Base-by-base conservation (phyloP, 1,140 invertebrate species). In the Drosophila santomea region DNA sequence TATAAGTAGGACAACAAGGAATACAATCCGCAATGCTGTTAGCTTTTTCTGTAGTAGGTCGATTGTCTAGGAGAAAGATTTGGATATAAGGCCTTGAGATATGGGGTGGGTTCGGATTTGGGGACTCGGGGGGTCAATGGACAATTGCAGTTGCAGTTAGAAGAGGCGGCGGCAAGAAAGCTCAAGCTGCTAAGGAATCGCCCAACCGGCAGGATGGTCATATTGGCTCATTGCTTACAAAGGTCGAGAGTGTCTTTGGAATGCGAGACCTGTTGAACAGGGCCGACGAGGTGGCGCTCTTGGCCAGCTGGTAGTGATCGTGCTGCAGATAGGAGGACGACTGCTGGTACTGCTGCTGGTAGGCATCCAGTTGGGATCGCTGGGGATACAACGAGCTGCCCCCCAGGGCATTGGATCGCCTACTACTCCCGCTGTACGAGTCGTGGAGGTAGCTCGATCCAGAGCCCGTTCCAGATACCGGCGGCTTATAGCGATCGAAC, bases 191-290 rank as follows among this genome's bases (percentile, higher is more conserved):
- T 41, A 44, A 66, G 35, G 47, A 43, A 69, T 32, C 51, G 17
- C 45, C 60, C 20, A 61, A 38, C 38, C 39, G 35, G 38, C 28
- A 12, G n/a, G 7, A 25, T 50, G 55, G 25, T 52, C 41, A 20
- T 47, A 28, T 20, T 17, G 78, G 38, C 52, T 66, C 51, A 41
- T 55, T 63, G 86, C 92, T 92, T 92, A 92, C 92, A 92, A 92
- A 92, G 74, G 92, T 90, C 79, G 90, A 92, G 74, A 91, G 90
- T 75, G 91, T 91, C 83, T 91, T 92, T 91, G 92, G 91, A 92
- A 92, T 92, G 91, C 92, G 92, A 80, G 91, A 92, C 81, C 90
- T 92, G 74, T 92, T 74, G 72, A 92, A 91, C 68, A 92, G 75
- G 61, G 91, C 88, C 71, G 92, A 79, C 55, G 86, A 85, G 54